phyloP scores from a whole-genome alignment of 2,113 vertebrate genomes.

The Leucoraja erinaceus region DNA sequence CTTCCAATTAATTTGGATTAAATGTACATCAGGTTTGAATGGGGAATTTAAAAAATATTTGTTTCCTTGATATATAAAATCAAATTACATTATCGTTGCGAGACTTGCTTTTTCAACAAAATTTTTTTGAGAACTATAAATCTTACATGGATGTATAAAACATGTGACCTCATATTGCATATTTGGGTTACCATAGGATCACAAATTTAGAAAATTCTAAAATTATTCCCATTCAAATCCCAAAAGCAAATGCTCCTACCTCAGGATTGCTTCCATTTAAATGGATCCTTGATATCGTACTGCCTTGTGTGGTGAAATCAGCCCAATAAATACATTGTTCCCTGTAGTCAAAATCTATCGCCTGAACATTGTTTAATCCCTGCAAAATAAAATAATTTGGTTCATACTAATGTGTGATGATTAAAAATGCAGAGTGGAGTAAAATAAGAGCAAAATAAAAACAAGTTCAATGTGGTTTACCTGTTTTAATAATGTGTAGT shows the following conservation, averaged over 20 bases:
- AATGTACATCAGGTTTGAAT: not conserved
- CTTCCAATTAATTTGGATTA: not conserved
- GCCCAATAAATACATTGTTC: slow-evolving; percentile 98
- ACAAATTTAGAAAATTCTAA: not conserved
- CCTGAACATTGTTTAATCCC: slow-evolving; percentile 94
- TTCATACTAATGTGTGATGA: not conserved
- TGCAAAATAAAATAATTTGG: slow-evolving; percentile 48
- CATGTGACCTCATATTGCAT: not conserved
- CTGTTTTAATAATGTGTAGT: slow-evolving; percentile 97
- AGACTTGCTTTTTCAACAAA: not conserved
- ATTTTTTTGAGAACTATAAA: not conserved
- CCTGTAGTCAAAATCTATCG: slow-evolving; percentile 94
- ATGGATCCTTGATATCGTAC: slow-evolving; percentile 89
- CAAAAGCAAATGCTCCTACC: slow-evolving; percentile 53
- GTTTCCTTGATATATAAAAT: not conserved
- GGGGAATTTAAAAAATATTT: not conserved
- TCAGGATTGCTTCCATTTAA: slow-evolving; percentile 92
- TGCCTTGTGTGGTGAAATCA: slow-evolving; percentile 88
- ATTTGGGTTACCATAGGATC: not conserved
- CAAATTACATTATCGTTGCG: not conserved
- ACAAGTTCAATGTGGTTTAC: slow-evolving; percentile 56
- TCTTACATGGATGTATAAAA: not conserved
- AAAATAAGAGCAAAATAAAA: not conserved
- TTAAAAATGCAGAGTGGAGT: not conserved
- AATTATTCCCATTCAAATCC: not conserved